These are phyloP conservation scores for Enteromius thamalakanensis DNA, from an alignment of 2,797 vertebrate genomes.

Conservation along the genomic window DNA sequence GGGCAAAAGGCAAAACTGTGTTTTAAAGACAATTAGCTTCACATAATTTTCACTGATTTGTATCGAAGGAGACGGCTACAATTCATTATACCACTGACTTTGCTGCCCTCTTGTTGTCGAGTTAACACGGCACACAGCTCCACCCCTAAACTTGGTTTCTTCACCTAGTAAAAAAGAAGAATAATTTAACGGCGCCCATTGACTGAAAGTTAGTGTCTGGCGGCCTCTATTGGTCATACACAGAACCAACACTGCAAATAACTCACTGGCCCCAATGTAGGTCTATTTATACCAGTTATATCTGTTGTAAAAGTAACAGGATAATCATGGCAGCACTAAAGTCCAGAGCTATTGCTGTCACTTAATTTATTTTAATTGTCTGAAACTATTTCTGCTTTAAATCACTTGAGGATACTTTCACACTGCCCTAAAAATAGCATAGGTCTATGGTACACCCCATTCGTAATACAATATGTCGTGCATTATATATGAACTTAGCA, in stretches of 20 bases:
- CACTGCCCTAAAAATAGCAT: not conserved
- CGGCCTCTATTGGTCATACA: conserved; percentile 5
- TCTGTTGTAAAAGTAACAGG: not conserved
- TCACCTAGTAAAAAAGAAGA: not conserved
- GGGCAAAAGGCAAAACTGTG: not conserved
- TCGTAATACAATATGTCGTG: not conserved
- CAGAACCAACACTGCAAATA: not conserved
- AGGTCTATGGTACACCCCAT: not conserved
- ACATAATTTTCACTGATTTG: not conserved
- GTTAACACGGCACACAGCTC: not conserved
- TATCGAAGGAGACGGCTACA: not conserved
- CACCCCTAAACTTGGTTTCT: not conserved
- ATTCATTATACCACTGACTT: not conserved
- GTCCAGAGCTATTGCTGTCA: not conserved
- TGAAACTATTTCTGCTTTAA: not conserved
- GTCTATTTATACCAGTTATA: not conserved
- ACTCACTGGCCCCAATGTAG: not conserved
- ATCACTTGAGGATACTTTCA: not conserved
- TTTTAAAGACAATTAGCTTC: not conserved
- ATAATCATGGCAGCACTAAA: not conserved
- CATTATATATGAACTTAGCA: not conserved
- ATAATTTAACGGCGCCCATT: not conserved
- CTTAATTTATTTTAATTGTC: not conserved
- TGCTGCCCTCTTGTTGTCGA: conserved; percentile 23
- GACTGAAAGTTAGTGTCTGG: not conserved